phyloP scores from a whole-genome alignment of 2,797 vertebrate species.

The Pantherophis alleghaniensis region DNA sequence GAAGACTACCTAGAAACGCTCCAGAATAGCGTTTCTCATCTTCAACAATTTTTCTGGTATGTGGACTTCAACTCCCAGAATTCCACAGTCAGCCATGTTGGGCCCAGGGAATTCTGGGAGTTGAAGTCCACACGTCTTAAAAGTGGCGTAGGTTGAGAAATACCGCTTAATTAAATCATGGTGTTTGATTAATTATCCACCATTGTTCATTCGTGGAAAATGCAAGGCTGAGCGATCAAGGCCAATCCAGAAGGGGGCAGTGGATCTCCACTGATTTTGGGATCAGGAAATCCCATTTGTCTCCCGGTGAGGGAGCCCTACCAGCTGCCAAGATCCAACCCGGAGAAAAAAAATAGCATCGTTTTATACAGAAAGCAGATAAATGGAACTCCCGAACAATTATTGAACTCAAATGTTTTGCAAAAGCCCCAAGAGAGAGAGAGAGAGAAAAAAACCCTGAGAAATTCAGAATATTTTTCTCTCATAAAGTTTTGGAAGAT shows the following conservation, averaged over 20 bases:
- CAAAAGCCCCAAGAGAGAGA: neutral
- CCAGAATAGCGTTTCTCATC: too few relatives aligned
- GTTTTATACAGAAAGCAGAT: neutral
- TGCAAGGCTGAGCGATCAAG: neutral
- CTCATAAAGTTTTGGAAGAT: neutral
- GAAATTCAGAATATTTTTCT: neutral
- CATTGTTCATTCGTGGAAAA: fast-evolving
- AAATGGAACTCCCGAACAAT: neutral
- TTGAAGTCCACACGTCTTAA: neutral
- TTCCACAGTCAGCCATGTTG: too few relatives aligned
- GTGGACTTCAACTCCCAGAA: neutral
- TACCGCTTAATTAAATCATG: neutral
- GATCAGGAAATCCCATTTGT: neutral
- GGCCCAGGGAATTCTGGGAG: neutral
- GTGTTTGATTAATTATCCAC: neutral
- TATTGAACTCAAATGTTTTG: neutral
- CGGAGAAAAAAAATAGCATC: neutral
- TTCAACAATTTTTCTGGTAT: too few relatives aligned
- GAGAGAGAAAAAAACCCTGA: neutral
- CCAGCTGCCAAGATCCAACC: neutral
- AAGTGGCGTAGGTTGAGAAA: neutral
- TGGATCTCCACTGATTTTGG: neutral
- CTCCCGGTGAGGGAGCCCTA: neutral
- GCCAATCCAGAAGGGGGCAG: constrained; percentile 15
- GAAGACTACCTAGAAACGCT: neutral